Base-by-base conservation (phyloP, 2,888 invertebrate genomes). In the Serrognathus titanus region DNA sequence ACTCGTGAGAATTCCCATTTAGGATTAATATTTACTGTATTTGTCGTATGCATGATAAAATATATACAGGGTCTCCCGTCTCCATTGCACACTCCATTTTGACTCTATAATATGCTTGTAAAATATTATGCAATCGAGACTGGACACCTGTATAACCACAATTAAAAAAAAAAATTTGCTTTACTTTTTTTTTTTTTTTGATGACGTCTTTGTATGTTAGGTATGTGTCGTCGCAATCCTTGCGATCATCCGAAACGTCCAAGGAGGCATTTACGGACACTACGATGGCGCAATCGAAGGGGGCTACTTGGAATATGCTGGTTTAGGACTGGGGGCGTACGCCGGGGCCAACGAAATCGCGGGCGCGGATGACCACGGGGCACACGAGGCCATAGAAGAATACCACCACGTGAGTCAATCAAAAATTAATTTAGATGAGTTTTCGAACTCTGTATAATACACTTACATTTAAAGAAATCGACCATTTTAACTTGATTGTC, bases 181-280 rank as follows among this genome's bases (percentile, higher is more conserved):
- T 31, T 49, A 6, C 24, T 38, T 49, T 10, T 1, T 31, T 5
- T 40, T 40, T 1, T 9, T 40, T 43, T 7, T 43, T 43, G 8
- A 6, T 7, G 39, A 9, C 10, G 4, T 11, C 3, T 39, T 39
- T 9, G 4, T 8, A 8, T 12, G 40, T 12, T 16, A 75, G 75
- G 69, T 72, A 59, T 69, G 67, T 66, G 66, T 68, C 66, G 66
- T 68, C 63, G 71, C 74, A 73, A 69, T 74, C 68, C 65, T 74
- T 66, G 71, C 66, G 67, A 68, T 63, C 49, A 69, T 68, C 4
- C 63, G 59, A n/a, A 31, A 48, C 48, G 73, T 70, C 63, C 70
- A 70, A 67, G 72, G 72, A 73, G 74, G 69, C 61, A 67, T 66
- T 57, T 68, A 69, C 57, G 71, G 65, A 39, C 68, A 70, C 52